Evolutionary conservation across 2,797 vertebrate species (phyloP).

Genomic region (Arremon brunneinucha): DNA sequence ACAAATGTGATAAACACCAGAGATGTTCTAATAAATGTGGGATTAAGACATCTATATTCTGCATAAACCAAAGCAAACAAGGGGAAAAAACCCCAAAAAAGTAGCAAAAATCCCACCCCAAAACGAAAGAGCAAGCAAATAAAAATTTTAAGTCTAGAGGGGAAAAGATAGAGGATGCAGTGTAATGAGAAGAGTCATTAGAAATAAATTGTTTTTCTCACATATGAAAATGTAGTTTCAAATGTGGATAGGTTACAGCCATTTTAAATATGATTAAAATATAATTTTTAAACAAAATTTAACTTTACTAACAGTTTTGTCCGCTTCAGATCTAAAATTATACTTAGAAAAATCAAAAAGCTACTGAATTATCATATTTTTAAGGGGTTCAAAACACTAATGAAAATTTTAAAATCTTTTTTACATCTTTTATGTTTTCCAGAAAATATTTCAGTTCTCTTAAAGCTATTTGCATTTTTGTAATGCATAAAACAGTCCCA

Average conservation of each 20-base stretch:
- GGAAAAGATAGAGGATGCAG: background rate
- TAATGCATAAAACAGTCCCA: background rate
- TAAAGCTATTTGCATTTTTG: background rate
- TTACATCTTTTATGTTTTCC: background rate
- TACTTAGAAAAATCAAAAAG: background rate
- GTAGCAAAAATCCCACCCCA: background rate
- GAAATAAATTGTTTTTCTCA: background rate
- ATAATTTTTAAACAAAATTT: background rate
- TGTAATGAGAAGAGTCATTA: too few species aligned
- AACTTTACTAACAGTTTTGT: background rate
- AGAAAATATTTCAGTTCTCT: background rate
- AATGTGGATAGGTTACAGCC: background rate
- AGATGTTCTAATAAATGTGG: background rate
- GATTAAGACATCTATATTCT: background rate
- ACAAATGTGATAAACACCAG: background rate
- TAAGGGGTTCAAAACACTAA: background rate
- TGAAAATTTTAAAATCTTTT: background rate
- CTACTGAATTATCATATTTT: background rate
- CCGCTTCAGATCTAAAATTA: background rate
- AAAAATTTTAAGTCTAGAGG: background rate
- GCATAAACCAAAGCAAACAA: background rate
- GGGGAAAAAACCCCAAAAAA: background rate
- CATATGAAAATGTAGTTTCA: background rate
- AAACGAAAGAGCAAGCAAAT: background rate
- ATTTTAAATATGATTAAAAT: background rate